Percentiles rank a stretch among this genome's conserved stretches.
phyloP scores from a whole-genome alignment of 2,888 invertebrate genomes.

The Caenorhabditis sp. region DNA sequence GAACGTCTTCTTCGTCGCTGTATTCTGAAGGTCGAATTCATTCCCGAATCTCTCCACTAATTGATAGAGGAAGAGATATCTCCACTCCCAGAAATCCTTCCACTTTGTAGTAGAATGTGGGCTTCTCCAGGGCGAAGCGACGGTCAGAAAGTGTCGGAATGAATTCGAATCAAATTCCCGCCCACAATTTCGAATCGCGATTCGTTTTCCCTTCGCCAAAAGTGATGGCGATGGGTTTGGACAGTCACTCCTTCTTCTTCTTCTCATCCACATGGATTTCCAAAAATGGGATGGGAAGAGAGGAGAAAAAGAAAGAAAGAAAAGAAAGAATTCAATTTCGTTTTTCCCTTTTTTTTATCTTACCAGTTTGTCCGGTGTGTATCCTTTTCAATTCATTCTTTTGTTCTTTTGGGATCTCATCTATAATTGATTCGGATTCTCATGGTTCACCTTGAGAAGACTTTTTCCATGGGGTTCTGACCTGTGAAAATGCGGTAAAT shows the following conservation, averaged over 20 bases:
- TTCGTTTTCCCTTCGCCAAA: neutral
- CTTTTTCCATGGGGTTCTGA: neutral
- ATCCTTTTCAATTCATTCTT: neutral
- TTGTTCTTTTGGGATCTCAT: neutral
- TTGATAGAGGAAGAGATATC: conserved; percentile 30
- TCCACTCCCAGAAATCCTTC: neutral
- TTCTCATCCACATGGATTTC: no score
- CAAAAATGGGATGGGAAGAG: neutral
- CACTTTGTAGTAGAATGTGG: neutral
- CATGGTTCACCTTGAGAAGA: conserved; percentile 7
- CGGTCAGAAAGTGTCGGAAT: conserved; percentile 35
- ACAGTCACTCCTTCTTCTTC: conserved; percentile 25
- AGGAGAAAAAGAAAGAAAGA: conserved; percentile 2
- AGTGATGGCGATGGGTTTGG: conserved; percentile 43
- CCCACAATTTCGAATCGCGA: neutral
- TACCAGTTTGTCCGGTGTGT: conserved; percentile 26
- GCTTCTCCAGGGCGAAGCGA: neutral
- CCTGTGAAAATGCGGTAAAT: no score
- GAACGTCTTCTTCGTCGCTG: conserved; percentile 16
- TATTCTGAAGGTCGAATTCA: conserved; percentile 30
- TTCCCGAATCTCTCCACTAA: conserved; percentile 12
- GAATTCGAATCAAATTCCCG: conserved; percentile 46
- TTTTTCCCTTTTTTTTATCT: neutral
- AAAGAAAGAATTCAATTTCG: conserved; percentile 26
- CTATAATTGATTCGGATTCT: conserved; percentile 33